phyloP scores from a whole-genome alignment of 37 sponge, comb jelly and placozoan species.

The Ianthella basta region DNA sequence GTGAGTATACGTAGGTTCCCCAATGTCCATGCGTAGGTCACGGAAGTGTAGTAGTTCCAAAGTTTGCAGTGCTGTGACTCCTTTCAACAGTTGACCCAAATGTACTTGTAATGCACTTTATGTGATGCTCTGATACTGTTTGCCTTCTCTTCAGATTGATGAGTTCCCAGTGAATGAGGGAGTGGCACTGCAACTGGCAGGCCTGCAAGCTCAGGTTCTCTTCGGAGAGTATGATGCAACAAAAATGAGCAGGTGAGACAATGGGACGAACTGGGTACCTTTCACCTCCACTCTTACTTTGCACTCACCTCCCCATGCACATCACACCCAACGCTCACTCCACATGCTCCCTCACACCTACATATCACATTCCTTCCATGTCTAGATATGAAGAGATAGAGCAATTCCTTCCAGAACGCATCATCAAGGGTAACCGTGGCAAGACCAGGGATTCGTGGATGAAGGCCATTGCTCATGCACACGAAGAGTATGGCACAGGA shows the following conservation, averaged over 20 bases:
- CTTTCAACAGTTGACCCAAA: too few relatives aligned
- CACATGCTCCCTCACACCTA: too few relatives aligned
- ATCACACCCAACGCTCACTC: too few relatives aligned
- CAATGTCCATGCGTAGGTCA: too few relatives aligned
- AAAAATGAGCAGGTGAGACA: slow-evolving; percentile 21
- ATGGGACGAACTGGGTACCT: neutral
- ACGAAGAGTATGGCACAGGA: slow-evolving; percentile 89
- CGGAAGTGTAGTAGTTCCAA: too few relatives aligned
- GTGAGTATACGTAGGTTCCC: too few relatives aligned
- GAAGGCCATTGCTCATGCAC: slow-evolving; percentile 80
- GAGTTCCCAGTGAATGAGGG: slow-evolving; percentile 91
- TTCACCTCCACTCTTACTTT: neutral
- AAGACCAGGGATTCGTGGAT: slow-evolving; percentile 78
- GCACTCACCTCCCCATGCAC: neutral
- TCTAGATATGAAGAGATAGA: slow-evolving; percentile 75
- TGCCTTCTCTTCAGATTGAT: slow-evolving; percentile 62
- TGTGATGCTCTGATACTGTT: too few relatives aligned
- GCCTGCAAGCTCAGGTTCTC: slow-evolving; percentile 88
- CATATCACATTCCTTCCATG: neutral
- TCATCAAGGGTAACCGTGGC: slow-evolving; percentile 49
- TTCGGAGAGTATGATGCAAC: slow-evolving; percentile 76
- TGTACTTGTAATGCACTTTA: too few relatives aligned
- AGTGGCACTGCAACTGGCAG: slow-evolving; percentile 92
- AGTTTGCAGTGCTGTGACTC: too few relatives aligned
- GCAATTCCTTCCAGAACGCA: slow-evolving; percentile 62